Conservation (phyloP, 2,888 invertebrate genomes). For the Diadegma fenestrale region DNA sequence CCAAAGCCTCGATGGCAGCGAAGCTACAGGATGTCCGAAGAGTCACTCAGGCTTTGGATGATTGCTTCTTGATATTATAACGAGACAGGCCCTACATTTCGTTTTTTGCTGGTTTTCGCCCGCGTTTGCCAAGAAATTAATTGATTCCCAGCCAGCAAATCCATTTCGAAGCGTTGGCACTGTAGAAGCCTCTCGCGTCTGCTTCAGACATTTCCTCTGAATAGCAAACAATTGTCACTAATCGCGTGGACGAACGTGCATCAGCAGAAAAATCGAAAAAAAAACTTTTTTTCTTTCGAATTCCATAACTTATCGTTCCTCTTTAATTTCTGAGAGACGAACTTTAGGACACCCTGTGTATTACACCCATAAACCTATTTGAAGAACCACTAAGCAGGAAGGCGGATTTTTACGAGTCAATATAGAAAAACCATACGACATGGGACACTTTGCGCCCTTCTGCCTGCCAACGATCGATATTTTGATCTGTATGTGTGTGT, state of each 20-base stretch:
- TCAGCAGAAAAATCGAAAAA: too few species aligned
- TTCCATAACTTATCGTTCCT: neutral
- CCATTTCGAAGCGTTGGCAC: neutral
- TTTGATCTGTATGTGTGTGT: neutral
- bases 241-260: neutral
- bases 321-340: neutral
- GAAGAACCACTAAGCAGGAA: neutral
- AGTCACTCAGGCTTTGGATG: neutral
- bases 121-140: neutral
- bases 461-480: neutral
- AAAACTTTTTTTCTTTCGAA: neutral
- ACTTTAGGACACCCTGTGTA: neutral
- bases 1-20: conserved; percentile 20
- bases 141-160: neutral
- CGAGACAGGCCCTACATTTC: neutral
- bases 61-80: neutral
- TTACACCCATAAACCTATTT: neutral
- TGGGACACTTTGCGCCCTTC: conserved; percentile 8
- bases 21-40: neutral
- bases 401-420: conserved; percentile 5
- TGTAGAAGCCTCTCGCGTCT: neutral
- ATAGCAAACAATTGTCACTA: neutral
- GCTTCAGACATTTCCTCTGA: neutral
- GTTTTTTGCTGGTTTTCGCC: neutral
- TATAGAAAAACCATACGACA: neutral